A percentile compares a stretch with the other conserved stretches of the same genome.
These are phyloP conservation scores for Phoenicopterus ruber DNA, from an alignment of 2,113 vertebrate genomes.

Conservation along the genomic window DNA sequence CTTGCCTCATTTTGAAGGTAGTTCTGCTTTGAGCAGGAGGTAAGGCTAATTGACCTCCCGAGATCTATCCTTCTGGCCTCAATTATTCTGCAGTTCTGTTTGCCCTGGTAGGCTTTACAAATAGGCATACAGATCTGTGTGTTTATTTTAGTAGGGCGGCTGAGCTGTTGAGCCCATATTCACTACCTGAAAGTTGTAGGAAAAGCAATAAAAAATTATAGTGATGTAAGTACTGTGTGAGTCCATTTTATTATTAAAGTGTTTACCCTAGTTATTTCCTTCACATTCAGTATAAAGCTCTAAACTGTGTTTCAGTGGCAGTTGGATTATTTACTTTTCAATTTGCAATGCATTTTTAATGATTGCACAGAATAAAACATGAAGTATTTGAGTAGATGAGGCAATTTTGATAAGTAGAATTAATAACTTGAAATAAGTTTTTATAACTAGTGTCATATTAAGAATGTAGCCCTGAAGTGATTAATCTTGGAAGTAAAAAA, in stretches of 20 bases:
- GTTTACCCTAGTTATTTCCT: neutral
- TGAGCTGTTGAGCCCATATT: neutral
- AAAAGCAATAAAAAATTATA: neutral
- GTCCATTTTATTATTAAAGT: neutral
- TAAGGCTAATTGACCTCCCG: neutral
- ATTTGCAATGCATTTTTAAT: neutral
- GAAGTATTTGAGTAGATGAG: neutral
- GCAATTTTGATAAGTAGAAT: neutral
- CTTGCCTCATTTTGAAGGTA: neutral
- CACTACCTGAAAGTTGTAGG: neutral
- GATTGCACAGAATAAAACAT: neutral
- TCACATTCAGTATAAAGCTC: neutral
- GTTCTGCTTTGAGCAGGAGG: neutral
- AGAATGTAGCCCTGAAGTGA: neutral
- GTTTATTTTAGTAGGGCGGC: neutral
- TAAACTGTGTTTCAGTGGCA: neutral
- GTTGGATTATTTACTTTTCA: neutral
- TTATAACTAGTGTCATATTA: neutral
- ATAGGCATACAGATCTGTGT: neutral
- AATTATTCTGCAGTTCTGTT: neutral
- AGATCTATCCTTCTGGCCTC: neutral
- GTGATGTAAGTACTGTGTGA: neutral
- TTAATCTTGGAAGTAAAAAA: neutral
- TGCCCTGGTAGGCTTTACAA: neutral
- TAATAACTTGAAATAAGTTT: neutral